Evolutionary conservation across 2,797 vertebrate species (phyloP), one percentile per base, ranked within the genome.

Genomic region (Cephalopachus bancanus): DNA sequence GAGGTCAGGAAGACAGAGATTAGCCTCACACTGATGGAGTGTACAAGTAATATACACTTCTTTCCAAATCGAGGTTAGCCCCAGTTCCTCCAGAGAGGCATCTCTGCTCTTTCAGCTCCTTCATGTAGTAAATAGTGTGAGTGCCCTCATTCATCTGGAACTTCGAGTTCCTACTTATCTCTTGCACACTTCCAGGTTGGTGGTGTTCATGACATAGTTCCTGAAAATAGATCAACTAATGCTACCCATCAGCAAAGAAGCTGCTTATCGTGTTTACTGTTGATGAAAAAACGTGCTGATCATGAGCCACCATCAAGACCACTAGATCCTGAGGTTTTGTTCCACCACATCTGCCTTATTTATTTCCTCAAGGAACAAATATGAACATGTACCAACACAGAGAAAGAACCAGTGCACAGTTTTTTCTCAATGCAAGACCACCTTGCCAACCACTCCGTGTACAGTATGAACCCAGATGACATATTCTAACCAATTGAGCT

Each of bases 401-500:
- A 95, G 24, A 24, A 92, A 90, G 78, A 74, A 53, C 7, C 57
- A 83, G 30, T 24, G 74, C 20, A 59, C 28, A 90, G 57, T 11
- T 95, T 92, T 89, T 49, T 51, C 17, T 86, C 60, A 74, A 6
- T 15, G 28, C 62, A 53, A 83, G 24, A n/a, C 5, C 33, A 94
- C 65, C 49, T 55, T 37, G 22, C 62, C 57, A 74, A 83, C 24
- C 57, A 15, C 10, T 83, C 10, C n/a, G 49, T 55, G 1, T 55
- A 72, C 62, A 74, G 37, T 20, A 72, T 91, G 12, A 30, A 75
- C 65, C 17, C 26, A 89, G 15, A 75, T 83, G 59, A 86, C 30
- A 59, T 22, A 49, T 49, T 44, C 51, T 75, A 55, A 87, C 79
- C 76, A 69, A n/a, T 83, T 86, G 89, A 95, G 24, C 22, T 83